A percentile compares a stretch with the other conserved stretches of the same genome.
These are phyloP conservation scores for Crossaster papposus DNA, from an alignment of 53 echinoderm and acorn worm genomes.

Conservation along the genomic window DNA sequence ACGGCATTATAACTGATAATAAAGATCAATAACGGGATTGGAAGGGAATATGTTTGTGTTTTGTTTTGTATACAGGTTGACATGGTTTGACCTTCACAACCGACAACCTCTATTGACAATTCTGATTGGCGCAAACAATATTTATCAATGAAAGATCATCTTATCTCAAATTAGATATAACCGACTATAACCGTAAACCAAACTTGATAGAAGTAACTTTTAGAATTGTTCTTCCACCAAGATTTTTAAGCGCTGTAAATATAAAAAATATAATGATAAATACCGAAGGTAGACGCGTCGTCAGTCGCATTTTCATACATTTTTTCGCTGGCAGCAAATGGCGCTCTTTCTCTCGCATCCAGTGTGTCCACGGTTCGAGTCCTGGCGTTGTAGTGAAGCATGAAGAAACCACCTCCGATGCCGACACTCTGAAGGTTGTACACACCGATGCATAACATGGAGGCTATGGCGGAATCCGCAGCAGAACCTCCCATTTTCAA, in stretches of 20 bases:
- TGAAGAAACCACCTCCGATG: slow-evolving; percentile 84
- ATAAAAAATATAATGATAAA: not conserved
- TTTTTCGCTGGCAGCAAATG: slow-evolving; percentile 61
- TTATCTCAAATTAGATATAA: not conserved
- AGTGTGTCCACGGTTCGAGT: slow-evolving; percentile 29
- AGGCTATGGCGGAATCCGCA: slow-evolving; percentile 79
- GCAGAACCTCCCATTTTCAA: slow-evolving; percentile 68
- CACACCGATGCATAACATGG: slow-evolving; percentile 80
- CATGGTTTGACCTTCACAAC: no score
- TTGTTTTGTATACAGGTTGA: no score
- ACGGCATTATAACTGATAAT: no score
- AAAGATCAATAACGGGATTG: no score
- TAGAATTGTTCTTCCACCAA: no score
- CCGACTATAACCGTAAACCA: not conserved
- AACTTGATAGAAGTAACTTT: no score
- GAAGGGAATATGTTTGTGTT: no score
- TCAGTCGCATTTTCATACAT: slow-evolving; percentile 67
- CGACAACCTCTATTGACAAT: not conserved
- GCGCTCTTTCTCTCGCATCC: slow-evolving; percentile 78
- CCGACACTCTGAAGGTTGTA: slow-evolving; percentile 78
- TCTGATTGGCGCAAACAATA: not conserved
- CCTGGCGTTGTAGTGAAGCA: slow-evolving; percentile 63
- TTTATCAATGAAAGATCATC: not conserved
- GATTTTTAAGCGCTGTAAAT: not conserved
- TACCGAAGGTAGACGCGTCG: not conserved